Conservation (phyloP, 2,888 invertebrate genomes). For the Syrphus vitripennis region DNA sequence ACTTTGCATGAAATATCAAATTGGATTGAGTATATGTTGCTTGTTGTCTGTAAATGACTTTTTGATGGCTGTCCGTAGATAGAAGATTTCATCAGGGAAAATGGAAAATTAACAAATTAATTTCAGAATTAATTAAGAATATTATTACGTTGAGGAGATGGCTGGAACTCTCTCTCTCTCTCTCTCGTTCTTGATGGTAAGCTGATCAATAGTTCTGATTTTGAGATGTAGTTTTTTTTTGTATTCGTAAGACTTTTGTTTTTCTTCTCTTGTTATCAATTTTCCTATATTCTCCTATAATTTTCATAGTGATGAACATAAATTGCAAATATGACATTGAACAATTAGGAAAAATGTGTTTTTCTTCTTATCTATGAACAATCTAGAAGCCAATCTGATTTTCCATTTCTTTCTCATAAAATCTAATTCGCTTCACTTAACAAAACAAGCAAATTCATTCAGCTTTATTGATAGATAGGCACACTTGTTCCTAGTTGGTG, state of each 20-base stretch:
- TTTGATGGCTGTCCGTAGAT: neutral
- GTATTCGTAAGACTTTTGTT: no score
- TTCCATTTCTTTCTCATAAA: neutral
- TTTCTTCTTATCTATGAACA: neutral
- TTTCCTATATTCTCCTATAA: no score
- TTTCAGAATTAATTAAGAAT: neutral
- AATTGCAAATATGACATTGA: neutral
- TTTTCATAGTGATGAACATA: no score
- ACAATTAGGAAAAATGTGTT: neutral
- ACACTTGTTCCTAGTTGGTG: neutral
- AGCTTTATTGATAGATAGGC: neutral
- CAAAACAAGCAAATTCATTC: constrained; percentile 5
- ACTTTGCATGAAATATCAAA: constrained; percentile 13
- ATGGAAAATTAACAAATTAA: neutral
- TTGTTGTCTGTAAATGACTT: neutral
- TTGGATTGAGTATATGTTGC: neutral
- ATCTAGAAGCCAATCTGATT: neutral
- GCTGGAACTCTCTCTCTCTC: no score
- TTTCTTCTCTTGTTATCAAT: no score
- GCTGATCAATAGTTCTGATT: no score
- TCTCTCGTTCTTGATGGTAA: no score
- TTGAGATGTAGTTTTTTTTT: no score
- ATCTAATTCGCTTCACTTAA: constrained; percentile 9
- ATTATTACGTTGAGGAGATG: neutral
- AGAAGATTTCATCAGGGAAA: neutral